Evolutionary conservation across 1,140 invertebrate genomes (phyloP).

Genomic region (Halyomorpha halys): DNA sequence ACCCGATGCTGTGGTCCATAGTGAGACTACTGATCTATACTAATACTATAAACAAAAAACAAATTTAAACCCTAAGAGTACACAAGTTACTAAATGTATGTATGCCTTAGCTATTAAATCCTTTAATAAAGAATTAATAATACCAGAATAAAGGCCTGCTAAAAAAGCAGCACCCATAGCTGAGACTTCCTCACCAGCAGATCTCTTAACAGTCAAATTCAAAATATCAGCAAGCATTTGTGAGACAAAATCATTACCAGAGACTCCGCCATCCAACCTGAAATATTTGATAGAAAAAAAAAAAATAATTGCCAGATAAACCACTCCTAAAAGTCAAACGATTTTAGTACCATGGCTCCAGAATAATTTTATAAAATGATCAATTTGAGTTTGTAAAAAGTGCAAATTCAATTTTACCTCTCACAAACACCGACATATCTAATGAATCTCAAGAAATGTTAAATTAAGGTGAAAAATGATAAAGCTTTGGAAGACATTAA

Average conservation of each 20-base stretch:
- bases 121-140: conserved; percentile 19
- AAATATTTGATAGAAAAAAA: conserved; percentile 29
- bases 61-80: not conserved
- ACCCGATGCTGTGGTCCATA: no score
- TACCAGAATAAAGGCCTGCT: conserved; percentile 67
- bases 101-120: not conserved
- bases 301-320: no score
- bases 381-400: no score
- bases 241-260: conserved; percentile 79
- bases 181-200: conserved; percentile 56
- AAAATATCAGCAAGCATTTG: conserved; percentile 77
- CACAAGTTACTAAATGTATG: not conserved
- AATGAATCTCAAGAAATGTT: no score
- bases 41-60: not conserved
- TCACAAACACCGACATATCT: no score
- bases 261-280: conserved; percentile 88
- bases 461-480: no score
- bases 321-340: no score
- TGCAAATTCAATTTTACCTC: no score
- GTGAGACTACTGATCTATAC: no score
- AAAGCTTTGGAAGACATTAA: no score
- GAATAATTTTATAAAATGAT: no score
- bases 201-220: conserved; percentile 58
- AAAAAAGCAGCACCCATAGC: conserved; percentile 68
- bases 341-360: no score